Percentiles rank a stretch among this genome's conserved stretches.
Evolutionary conservation across 2,797 vertebrate species (phyloP).

Genomic region (Menidia menidia): DNA sequence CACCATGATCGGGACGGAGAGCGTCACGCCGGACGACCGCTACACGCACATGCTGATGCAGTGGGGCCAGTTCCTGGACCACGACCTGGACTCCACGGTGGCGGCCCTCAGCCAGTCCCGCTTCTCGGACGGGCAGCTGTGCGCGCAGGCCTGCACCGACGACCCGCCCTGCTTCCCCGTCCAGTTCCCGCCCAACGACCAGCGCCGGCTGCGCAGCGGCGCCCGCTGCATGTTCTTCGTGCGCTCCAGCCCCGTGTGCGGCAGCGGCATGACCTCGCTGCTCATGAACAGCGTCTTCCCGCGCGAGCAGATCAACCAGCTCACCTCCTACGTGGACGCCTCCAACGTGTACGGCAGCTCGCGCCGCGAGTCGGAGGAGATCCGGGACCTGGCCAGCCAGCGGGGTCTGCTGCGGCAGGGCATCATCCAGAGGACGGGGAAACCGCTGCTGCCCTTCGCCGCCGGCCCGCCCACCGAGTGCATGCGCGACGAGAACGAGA

Average conservation of each 20-base stretch:
- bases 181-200: conserved; percentile 92
- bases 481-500: conserved; percentile 97
- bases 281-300: conserved; percentile 99
- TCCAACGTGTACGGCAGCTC: conserved; percentile 98
- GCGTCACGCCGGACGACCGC: conserved; percentile 90
- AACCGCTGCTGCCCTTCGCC: conserved; percentile 95
- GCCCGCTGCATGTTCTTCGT: conserved; percentile 98
- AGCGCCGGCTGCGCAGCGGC: conserved; percentile 84
- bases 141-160: conserved; percentile 90
- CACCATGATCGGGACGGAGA: conserved; percentile 91
- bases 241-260: conserved; percentile 96
- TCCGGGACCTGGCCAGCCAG: conserved; percentile 94
- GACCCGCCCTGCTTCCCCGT: conserved; percentile 97
- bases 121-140: conserved; percentile 95
- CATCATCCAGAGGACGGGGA: conserved; percentile 95
- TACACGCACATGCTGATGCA: conserved; percentile 99
- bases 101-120: conserved; percentile 94
- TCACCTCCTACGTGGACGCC: conserved; percentile 95
- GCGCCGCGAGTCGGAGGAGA: conserved; percentile 88
- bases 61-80: conserved; percentile 99
- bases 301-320: conserved; percentile 97
- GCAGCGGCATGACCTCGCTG: conserved; percentile 97
- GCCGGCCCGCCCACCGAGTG: conserved; percentile 96
- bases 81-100: conserved; percentile 95
- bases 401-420: conserved; percentile 95